phyloP scores from a whole-genome alignment of 2,888 invertebrate genomes.

The Pollenia griseotomentosa region DNA sequence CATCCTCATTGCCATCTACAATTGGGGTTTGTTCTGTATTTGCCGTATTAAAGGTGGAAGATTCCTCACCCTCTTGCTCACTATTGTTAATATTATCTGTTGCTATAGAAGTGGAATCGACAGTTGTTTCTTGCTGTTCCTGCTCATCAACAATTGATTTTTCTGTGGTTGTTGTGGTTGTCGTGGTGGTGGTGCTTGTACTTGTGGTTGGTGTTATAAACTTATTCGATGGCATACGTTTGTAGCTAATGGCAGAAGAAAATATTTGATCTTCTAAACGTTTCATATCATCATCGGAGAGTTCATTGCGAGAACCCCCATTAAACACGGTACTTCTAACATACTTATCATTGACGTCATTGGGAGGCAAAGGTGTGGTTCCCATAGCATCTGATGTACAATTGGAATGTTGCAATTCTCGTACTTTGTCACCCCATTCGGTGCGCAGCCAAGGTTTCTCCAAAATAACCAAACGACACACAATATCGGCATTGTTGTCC shows the following conservation, averaged over 20 bases:
- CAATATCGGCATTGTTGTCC: conserved; percentile 79
- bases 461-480: conserved; percentile 87
- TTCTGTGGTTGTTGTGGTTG: conserved; percentile 61
- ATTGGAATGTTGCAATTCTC: conserved; percentile 87
- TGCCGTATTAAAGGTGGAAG: neutral
- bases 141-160: conserved; percentile 46
- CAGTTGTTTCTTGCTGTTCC: conserved; percentile 26
- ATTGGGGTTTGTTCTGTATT: conserved; percentile 51
- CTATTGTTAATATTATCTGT: conserved; percentile 4
- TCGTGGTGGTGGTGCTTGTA: conserved; percentile 18
- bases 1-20: neutral
- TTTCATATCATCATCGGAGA: conserved; percentile 80
- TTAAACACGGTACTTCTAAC: conserved; percentile 81
- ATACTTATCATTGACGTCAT: conserved; percentile 80
- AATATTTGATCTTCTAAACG: conserved; percentile 81
- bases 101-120: conserved; percentile 45
- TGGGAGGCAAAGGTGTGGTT: conserved; percentile 70
- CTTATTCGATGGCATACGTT: conserved; percentile 61
- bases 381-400: conserved; percentile 85
- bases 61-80: conserved; percentile 20
- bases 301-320: conserved; percentile 81
- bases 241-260: conserved; percentile 67
- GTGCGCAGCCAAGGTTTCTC: conserved; percentile 88
- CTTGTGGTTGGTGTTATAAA: conserved; percentile 58
- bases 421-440: conserved; percentile 86